These are phyloP conservation scores for Zosterops japonicus DNA, from an alignment of 2,113 vertebrate genomes.

Conservation along the genomic window DNA sequence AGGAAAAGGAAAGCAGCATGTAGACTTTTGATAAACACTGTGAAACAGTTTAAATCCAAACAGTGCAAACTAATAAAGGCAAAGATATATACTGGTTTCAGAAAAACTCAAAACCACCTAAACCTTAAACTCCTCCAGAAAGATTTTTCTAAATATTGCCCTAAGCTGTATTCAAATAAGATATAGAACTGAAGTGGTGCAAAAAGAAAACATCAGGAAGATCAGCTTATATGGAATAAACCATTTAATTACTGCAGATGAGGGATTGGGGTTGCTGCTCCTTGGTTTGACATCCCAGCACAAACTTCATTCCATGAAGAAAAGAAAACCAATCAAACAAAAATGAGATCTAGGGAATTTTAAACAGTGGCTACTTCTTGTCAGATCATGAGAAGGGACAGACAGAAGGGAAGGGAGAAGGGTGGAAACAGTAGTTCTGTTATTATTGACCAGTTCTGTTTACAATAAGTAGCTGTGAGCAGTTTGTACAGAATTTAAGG, in stretches of 20 bases:
- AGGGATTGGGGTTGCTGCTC: not conserved
- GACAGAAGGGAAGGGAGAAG: not conserved
- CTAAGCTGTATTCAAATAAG: not conserved
- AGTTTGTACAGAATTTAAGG: not conserved
- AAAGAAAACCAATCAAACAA: not conserved
- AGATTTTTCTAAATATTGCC: not conserved
- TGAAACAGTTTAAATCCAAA: not conserved
- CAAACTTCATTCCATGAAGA: not conserved
- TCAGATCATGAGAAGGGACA: not conserved
- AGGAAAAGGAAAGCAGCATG: not conserved
- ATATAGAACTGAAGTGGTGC: not conserved
- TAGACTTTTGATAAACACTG: not conserved
- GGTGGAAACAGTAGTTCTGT: not conserved
- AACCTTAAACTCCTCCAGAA: not conserved
- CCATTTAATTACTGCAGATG: not conserved
- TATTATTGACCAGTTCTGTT: not conserved
- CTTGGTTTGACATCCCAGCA: not conserved
- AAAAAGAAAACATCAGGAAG: not conserved
- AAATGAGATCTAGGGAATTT: not conserved
- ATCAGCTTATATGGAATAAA: not conserved
- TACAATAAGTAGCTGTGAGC: not conserved
- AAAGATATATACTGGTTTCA: not conserved
- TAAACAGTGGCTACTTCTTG: not conserved
- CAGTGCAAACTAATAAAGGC: not conserved
- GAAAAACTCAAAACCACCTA: not conserved